Evolutionary conservation across 2,888 invertebrate species (phyloP).

Genomic region (Drosophila histrio): DNA sequence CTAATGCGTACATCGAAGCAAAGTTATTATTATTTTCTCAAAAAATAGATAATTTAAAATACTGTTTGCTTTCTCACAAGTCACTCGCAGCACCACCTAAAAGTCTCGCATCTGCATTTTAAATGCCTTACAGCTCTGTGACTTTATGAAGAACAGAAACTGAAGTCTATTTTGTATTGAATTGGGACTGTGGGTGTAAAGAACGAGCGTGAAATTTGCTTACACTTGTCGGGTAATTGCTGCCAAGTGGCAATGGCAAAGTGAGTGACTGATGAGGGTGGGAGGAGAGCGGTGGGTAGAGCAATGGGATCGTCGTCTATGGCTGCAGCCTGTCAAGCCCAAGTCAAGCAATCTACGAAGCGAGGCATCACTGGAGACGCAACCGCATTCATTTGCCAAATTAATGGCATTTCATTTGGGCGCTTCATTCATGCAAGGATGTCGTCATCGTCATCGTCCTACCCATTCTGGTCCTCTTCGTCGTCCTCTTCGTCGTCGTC

Average conservation of each 20-base stretch:
- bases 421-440: constrained; percentile 77
- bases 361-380: constrained; percentile 45
- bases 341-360: constrained; percentile 17
- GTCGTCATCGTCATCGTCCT: constrained; percentile 54
- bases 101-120: constrained; percentile 13
- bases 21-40: not conserved
- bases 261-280: constrained; percentile 33
- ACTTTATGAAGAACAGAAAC: constrained; percentile 10
- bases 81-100: constrained; percentile 11
- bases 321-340: constrained; percentile 16
- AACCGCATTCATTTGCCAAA: constrained; percentile 80
- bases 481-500: not conserved
- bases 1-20: not conserved
- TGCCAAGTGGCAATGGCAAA: constrained; percentile 61
- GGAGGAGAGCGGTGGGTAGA: not conserved
- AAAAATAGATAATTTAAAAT: not conserved
- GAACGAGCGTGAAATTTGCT: constrained; percentile 66
- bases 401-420: constrained; percentile 81
- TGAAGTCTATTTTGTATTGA: constrained; percentile 24
- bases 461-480: constrained; percentile 5
- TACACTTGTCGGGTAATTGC: constrained; percentile 76
- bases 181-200: not conserved
- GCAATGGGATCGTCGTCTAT: not conserved
- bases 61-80: not conserved
- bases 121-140: constrained; percentile 13